Base-by-base conservation (phyloP, 2,888 invertebrate genomes). In the Dorcus parallelipipedus region DNA sequence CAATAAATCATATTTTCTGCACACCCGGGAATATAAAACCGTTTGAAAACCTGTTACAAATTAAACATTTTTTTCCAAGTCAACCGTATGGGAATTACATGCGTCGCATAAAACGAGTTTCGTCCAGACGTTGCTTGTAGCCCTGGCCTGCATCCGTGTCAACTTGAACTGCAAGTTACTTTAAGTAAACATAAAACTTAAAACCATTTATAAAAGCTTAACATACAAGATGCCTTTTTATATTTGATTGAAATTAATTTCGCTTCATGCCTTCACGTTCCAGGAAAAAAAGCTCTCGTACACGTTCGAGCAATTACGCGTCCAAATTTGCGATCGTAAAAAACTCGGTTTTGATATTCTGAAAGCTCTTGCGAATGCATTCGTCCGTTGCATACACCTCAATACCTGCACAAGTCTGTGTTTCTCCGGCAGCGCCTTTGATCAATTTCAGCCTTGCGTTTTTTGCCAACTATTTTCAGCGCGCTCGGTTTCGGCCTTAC, bases 381-480 rank as follows among this genome's bases (percentile, higher is more conserved):
- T 75, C 75, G 74, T 69, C 73, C 74, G 69, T 63, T 67, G 64
- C 70, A 64, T 67, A 74, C 75, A 76, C 75, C 74, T 74, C 74
- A 73, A 75, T 76, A 75, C 76, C 75, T 75, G 73, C 71, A 74
- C 71, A 74, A 74, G 74, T 69, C 69, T 69, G 66, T 71, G 70
- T 73, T 72, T 73, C 73, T 70, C 71, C 69, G 70, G 69, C 73
- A 71, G 68, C 73, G 69, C 73, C 73, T 74, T 74, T 73, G 70
- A 74, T 73, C 70, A 74, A 76, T 71, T 69, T 70, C 26, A 33
- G 68, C 67, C 69, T 71, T 71, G 63, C 63, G 65, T 33, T 33
- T 33, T 33, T 62, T 58, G 58, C 60, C 14, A 14, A 14, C 14
- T 60, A 47, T 54, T 64, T 58, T 59, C 52, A 23, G 41, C 20